phyloP scores from a whole-genome alignment of 2,888 invertebrate species.

The Altica lythri region DNA sequence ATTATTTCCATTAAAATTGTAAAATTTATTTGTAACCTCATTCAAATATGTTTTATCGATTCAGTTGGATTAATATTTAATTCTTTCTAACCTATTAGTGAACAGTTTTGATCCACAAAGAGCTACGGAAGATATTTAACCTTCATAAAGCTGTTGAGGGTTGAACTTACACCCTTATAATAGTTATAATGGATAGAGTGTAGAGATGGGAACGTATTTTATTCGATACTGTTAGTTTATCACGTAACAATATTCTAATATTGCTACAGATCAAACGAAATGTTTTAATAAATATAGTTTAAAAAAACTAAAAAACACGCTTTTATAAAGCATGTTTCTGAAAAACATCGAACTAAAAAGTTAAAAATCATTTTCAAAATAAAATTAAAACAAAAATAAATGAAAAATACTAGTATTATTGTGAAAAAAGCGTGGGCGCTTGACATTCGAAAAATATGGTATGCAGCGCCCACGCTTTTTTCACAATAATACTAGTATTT shows the following conservation, averaged over 20 bases:
- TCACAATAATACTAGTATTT: no score
- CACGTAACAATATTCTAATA: background rate
- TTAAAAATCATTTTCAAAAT: no score
- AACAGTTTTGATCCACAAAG: constrained; percentile 4
- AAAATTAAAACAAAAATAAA: no score
- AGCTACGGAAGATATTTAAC: constrained; percentile 17
- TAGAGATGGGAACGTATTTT: background rate
- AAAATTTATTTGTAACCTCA: no score
- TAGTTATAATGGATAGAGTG: no score
- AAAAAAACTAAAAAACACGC: background rate
- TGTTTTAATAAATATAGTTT: background rate
- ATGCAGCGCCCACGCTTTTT: no score
- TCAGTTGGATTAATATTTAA: no score
- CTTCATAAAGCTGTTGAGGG: constrained; percentile 15
- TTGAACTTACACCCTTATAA: constrained; percentile 10
- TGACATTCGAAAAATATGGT: no score
- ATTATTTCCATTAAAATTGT: no score
- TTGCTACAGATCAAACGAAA: background rate
- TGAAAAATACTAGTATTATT: no score
- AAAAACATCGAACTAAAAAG: background rate
- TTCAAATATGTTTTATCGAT: no score
- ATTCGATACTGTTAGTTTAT: background rate
- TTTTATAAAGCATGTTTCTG: background rate
- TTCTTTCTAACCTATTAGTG: background rate
- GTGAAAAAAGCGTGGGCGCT: no score